phyloP scores from a whole-genome alignment of 2,888 invertebrate genomes.

The Andrena marginata region DNA sequence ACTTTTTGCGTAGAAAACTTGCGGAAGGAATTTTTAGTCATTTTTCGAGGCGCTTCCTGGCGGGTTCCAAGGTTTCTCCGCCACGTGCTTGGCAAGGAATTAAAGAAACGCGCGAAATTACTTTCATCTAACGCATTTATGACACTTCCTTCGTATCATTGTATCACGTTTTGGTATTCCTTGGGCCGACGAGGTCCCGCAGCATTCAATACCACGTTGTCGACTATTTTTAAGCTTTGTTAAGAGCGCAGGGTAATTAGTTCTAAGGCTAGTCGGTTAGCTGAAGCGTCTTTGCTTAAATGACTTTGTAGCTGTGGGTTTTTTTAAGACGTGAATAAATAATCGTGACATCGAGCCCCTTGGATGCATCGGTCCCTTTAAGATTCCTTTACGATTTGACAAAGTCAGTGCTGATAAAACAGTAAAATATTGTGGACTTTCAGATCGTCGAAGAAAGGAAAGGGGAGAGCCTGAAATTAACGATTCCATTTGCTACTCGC shows the following conservation, averaged over 20 bases:
- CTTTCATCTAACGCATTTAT: not conserved
- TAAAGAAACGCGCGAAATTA: too few relatives aligned
- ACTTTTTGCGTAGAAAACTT: not conserved
- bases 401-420: too few relatives aligned
- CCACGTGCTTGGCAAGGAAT: too few relatives aligned
- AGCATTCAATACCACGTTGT: not conserved
- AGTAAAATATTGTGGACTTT: too few relatives aligned
- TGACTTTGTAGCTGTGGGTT: constrained; percentile 54
- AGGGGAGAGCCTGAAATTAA: not conserved
- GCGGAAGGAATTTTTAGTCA: not conserved
- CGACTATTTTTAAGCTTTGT: constrained; percentile 32
- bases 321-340: constrained; percentile 61
- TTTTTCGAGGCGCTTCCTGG: not conserved
- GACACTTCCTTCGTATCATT: not conserved
- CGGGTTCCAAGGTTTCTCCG: too few relatives aligned
- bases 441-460: too few relatives aligned
- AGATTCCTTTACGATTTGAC: not conserved
- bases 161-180: not conserved
- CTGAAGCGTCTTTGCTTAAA: constrained; percentile 37
- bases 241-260: constrained; percentile 32
- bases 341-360: constrained; percentile 20
- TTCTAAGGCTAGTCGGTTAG: constrained; percentile 40
- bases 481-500: not conserved
- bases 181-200: not conserved
- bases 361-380: not conserved